Evolutionary conservation across 2,113 vertebrate genomes (phyloP), one percentile per base, ranked within the genome.

Genomic region (Macaca mulatta): DNA sequence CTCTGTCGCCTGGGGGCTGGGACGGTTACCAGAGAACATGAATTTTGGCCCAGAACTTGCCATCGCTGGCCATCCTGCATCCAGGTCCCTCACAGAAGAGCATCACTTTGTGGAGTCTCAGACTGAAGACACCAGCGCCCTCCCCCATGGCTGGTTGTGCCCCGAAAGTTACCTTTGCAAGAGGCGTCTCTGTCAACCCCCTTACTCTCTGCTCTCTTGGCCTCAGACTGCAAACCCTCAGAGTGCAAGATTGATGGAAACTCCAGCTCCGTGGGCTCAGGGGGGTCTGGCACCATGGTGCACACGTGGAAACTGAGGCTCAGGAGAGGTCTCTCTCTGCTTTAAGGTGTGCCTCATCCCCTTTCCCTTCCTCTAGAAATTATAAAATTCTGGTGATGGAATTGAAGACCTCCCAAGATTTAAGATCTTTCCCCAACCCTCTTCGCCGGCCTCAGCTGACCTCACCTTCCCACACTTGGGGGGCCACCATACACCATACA

Each of bases 211-310:
- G 3, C 10, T 4, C 45, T 38, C 38, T 12, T 13, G 1, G 38
- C 7, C 30, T 12, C 14, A 6, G 61, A 30, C 13, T 12, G 43
- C 20, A 69, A n/a, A 69, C 32, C 67, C 32, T 6, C 25, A 30
- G 11, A 59, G 52, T 18, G 17, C 52, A 55, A 59, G 61, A 67
- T 67, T 10, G 18, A 9, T 25, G 20, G 48, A 27, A 22, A 3
- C 48, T 18, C 11, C 8, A 38, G 32, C 13, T 18, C 32, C 0
- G 0, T 10, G n/a, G 18, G 18, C 1, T 0, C 17, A 9, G 6
- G 8, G 0, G 12, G 32, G 16, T 6, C 64, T 30, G 23, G 18
- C 30, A 2, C 55, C 0, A 0, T 0, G 22, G 16, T 0, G 27
- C 61, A 16, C 0, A 3, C 1, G 0, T 8, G 14, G 30, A 75